These are phyloP conservation scores for Pristionchus exspectatus DNA, from an alignment of 2,888 invertebrate genomes.

Conservation along the genomic window DNA sequence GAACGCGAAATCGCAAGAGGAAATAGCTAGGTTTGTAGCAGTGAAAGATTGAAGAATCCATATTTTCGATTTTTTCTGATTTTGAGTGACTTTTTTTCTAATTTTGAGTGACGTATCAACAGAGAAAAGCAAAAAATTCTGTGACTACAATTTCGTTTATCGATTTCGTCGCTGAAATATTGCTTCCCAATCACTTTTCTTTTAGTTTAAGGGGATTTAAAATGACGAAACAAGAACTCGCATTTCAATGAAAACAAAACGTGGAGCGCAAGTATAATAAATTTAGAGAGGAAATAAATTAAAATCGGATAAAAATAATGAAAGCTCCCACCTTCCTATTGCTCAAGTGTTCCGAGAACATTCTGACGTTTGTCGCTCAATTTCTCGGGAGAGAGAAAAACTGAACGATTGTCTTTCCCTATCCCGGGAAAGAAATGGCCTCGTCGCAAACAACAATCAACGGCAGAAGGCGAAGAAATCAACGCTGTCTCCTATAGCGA, in stretches of 20 bases:
- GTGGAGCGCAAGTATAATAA: too few relatives aligned
- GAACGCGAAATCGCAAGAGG: too few relatives aligned
- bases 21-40: too few relatives aligned
- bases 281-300: background rate
- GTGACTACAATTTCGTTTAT: background rate
- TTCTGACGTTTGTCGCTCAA: background rate
- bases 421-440: background rate
- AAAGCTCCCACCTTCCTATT: constrained; percentile 7
- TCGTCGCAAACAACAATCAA: background rate
- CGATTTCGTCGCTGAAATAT: background rate
- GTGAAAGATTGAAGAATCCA: too few relatives aligned
- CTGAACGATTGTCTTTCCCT: background rate
- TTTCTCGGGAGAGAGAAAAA: background rate
- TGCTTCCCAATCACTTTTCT: too few relatives aligned
- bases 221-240: too few relatives aligned
- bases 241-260: too few relatives aligned
- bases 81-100: background rate
- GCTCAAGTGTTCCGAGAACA: background rate
- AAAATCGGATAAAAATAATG: background rate
- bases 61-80: background rate
- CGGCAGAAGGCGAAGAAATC: background rate
- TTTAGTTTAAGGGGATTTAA: too few relatives aligned
- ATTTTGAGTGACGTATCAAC: background rate
- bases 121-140: background rate
- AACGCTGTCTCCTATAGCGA: constrained; percentile 7